These are phyloP conservation scores for Leucopternis melanops DNA, from an alignment of 2,113 vertebrate genomes.

Conservation along the genomic window DNA sequence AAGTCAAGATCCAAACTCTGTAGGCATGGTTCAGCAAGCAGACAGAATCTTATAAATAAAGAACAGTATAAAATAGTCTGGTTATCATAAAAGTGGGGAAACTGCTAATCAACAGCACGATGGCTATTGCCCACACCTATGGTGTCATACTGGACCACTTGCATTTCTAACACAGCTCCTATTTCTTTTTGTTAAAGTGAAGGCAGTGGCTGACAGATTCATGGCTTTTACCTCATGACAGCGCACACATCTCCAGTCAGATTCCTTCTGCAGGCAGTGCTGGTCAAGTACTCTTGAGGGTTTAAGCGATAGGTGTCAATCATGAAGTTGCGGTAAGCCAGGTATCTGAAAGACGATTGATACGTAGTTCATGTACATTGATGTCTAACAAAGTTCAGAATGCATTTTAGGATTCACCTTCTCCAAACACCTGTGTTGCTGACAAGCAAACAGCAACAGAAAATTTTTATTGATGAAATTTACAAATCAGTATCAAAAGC, in stretches of 20 bases:
- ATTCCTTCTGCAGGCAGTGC: slow-evolving; percentile 94
- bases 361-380: fast-evolving
- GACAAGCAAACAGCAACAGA: no score
- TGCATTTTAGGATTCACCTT: fast-evolving
- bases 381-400: fast-evolving
- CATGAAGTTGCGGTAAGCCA: slow-evolving; percentile 99
- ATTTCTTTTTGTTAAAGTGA: not conserved
- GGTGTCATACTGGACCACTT: not conserved
- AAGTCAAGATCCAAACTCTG: not conserved
- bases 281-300: slow-evolving; percentile 96
- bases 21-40: not conserved
- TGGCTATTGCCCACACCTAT: fast-evolving
- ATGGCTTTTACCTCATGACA: slow-evolving; percentile 85
- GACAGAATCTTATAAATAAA: not conserved
- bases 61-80: not conserved
- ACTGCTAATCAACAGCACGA: not conserved
- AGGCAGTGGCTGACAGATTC: no score
- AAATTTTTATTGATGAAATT: fast-evolving
- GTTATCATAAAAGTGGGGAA: not conserved
- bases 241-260: slow-evolving; percentile 94
- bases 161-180: no score
- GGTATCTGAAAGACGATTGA: slow-evolving; percentile 74
- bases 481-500: not conserved
- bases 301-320: slow-evolving; percentile 97
- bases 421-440: fast-evolving